Base-by-base conservation (phyloP, 2,888 invertebrate genomes). In the Euproctis similis region DNA sequence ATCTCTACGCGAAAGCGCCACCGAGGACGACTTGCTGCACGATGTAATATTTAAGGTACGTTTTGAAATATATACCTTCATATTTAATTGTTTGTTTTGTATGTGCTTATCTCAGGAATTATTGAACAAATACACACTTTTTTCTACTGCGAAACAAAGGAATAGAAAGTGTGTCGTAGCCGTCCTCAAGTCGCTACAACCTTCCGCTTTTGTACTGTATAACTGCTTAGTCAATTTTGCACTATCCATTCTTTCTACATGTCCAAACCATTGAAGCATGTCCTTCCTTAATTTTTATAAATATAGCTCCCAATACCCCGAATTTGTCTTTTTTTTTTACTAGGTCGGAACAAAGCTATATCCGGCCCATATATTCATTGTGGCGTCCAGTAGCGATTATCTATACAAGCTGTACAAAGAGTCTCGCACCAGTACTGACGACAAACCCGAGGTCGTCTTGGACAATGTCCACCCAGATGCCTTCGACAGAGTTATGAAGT, bases 291-390 rank as follows among this genome's bases (percentile, higher is more conserved):
- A 12, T 23, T 23, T 12, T 7, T 23, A 8, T 23, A n/a, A 5
- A 16, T 16, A 16, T 7, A 16, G 7, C 4, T 16, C 16, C 4
- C 16, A 7, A 16, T 16, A 16, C 4, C 7, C 7, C 7, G 7
- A 16, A 16, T 5, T 10, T 8, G 17, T n/a, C n/a, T 12, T 10
- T 9, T 12, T 13, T 19, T 2, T 8, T 4, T 48, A 55, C 46
- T 49, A 90, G 89, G 77, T 91, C 16, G 89, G 88, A 13, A 65
- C 80, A 28, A 85, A 86, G 43, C 63, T 62, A 2, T 92, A 89
- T 70, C 87, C 90, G 0, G 92, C 90, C 0, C 95, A 95, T 66
- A 88, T 87, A 44, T 93, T 87, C 63, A 88, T 95, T 27, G 62
- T 95, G 1, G 88, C 89, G 0, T 86, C 86, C 0, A 85, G 87